These are phyloP conservation scores for Metalampra italica DNA, from an alignment of 2,888 invertebrate species.

Conservation along the genomic window DNA sequence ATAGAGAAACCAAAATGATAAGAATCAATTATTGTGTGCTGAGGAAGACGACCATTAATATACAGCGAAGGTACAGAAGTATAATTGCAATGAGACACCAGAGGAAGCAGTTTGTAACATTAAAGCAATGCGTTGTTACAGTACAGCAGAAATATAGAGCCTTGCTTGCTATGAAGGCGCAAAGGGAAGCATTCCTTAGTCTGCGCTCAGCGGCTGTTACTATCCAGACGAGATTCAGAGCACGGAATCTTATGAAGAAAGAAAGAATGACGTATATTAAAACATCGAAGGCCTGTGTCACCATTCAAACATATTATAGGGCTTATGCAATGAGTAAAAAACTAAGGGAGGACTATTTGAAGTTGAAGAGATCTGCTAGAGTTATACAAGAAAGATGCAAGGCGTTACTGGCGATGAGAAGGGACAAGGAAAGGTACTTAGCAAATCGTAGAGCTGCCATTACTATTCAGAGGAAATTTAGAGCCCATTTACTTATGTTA, in stretches of 20 bases:
- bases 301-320: conserved; percentile 63
- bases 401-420: conserved; percentile 45
- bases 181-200: conserved; percentile 38
- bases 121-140: conserved; percentile 33
- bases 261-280: conserved; percentile 49
- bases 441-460: conserved; percentile 27
- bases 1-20: conserved; percentile 31
- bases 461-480: conserved; percentile 53
- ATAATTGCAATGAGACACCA: conserved; percentile 46
- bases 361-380: conserved; percentile 34
- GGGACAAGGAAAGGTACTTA: conserved; percentile 36
- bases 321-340: conserved; percentile 34
- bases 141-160: conserved; percentile 63
- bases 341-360: conserved; percentile 42
- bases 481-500: conserved; percentile 47
- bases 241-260: conserved; percentile 42
- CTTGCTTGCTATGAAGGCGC: conserved; percentile 38
- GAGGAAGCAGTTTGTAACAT: conserved; percentile 41
- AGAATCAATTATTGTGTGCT: conserved; percentile 50
- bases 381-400: conserved; percentile 48
- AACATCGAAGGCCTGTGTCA: conserved; percentile 42
- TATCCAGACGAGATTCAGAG: conserved; percentile 55
- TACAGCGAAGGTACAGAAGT: conserved; percentile 64
- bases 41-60: conserved; percentile 42
- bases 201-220: conserved; percentile 26